phyloP scores from a whole-genome alignment of 2,888 invertebrate species.

The Rhagophthalmus giganteus region DNA sequence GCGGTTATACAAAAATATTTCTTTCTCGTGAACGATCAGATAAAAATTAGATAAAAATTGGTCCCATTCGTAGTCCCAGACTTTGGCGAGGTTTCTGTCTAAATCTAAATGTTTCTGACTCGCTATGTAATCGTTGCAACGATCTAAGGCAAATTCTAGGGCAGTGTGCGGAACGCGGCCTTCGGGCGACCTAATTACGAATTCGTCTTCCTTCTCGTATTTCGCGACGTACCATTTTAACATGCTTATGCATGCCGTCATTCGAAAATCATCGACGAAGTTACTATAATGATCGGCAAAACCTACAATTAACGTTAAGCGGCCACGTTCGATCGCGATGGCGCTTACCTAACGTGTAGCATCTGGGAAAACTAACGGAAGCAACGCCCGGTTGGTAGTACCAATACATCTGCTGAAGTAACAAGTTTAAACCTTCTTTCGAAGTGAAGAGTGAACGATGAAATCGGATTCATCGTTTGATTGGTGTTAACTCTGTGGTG shows the following conservation, averaged over 20 bases:
- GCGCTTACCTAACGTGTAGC: slow-evolving; percentile 74
- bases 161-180: slow-evolving; percentile 75
- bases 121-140: slow-evolving; percentile 77
- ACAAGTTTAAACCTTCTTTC: slow-evolving; percentile 83
- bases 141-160: slow-evolving; percentile 79
- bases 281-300: slow-evolving; percentile 80
- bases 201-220: slow-evolving; percentile 58
- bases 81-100: slow-evolving; percentile 62
- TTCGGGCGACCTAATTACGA: slow-evolving; percentile 59
- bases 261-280: slow-evolving; percentile 85
- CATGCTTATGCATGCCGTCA: slow-evolving; percentile 84
- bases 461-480: slow-evolving; percentile 78
- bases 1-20: slow-evolving; percentile 39
- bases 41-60: slow-evolving; percentile 74
- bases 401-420: slow-evolving; percentile 83
- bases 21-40: slow-evolving; percentile 67
- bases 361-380: slow-evolving; percentile 81
- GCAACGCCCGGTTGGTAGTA: slow-evolving; percentile 80
- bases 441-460: slow-evolving; percentile 88
- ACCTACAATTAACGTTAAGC: slow-evolving; percentile 45
- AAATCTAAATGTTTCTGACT: slow-evolving; percentile 76
- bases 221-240: slow-evolving; percentile 74
- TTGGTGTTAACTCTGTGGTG: slow-evolving; percentile 62
- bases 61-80: slow-evolving; percentile 91
- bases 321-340: too few species aligned